Conservation (phyloP, 2,797 vertebrate genomes). For the Phoebastria nigripes region DNA sequence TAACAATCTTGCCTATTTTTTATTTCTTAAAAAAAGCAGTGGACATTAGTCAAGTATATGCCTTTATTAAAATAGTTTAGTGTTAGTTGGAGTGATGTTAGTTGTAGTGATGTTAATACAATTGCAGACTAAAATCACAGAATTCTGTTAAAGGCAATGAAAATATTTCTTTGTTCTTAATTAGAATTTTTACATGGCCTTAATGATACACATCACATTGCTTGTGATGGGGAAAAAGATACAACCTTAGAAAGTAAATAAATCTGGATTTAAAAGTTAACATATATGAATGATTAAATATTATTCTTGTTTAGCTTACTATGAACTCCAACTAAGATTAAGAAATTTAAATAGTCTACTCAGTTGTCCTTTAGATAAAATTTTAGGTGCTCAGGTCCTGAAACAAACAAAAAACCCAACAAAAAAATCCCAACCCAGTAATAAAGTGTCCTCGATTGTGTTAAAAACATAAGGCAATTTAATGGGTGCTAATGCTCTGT, state of each 20-base stretch:
- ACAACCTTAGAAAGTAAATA: background rate
- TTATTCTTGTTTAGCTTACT: background rate
- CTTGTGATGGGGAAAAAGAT: background rate
- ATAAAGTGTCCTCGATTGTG: background rate
- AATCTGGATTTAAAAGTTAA: background rate
- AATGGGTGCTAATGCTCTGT: background rate
- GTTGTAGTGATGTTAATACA: background rate
- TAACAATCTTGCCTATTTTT: background rate
- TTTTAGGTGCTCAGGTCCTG: background rate
- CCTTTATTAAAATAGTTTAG: background rate
- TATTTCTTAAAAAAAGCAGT: background rate
- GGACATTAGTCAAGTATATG: background rate
- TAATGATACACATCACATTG: background rate
- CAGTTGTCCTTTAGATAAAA: background rate
- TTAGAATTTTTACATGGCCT: background rate
- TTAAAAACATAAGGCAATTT: background rate
- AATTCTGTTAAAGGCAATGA: conserved; percentile 18
- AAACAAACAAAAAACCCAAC: background rate
- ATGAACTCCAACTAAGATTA: background rate
- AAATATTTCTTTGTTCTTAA: conserved; percentile 6
- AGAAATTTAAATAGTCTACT: background rate
- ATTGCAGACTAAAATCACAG: background rate
- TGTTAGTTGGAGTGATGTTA: background rate
- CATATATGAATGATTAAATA: background rate
- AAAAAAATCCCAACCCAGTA: background rate